phyloP scores from a whole-genome alignment of 2,888 invertebrate species.

The Octonoba sinensis region DNA sequence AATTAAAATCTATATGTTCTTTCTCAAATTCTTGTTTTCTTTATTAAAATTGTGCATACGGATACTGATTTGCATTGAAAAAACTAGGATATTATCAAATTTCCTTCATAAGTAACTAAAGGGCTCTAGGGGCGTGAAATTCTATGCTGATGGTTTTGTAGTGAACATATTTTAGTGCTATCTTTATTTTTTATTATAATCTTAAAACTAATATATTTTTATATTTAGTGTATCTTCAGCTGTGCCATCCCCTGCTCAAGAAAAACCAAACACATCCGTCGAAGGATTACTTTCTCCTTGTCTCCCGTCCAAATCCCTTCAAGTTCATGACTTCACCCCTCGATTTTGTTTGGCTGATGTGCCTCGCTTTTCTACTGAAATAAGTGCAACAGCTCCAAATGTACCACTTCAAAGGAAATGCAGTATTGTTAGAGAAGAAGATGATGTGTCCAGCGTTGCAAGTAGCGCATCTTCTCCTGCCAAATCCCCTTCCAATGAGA shows the following conservation, averaged over 20 bases:
- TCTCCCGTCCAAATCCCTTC: conserved; percentile 54
- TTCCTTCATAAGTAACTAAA: too few relatives aligned
- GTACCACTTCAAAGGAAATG: conserved; percentile 66
- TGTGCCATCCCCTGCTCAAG: conserved; percentile 65
- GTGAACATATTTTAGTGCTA: too few relatives aligned
- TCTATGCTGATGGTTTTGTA: too few relatives aligned
- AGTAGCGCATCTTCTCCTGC: conserved; percentile 61
- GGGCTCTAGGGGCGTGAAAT: too few relatives aligned
- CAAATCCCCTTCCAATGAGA: conserved; percentile 52
- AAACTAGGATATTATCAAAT: too few relatives aligned
- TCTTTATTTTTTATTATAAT: too few relatives aligned
- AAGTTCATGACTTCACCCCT: conserved; percentile 40
- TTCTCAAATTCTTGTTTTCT: too few relatives aligned
- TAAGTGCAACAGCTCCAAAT: conserved; percentile 26
- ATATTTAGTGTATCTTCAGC: conserved; percentile 59
- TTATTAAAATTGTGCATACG: too few relatives aligned
- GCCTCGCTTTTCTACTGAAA: conserved; percentile 28
- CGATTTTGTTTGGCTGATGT: conserved; percentile 24
- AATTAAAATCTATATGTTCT: too few relatives aligned
- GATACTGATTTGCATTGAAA: too few relatives aligned
- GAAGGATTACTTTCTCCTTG: conserved; percentile 62
- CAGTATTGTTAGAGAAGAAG: conserved; percentile 67
- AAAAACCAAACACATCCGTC: conserved; percentile 56
- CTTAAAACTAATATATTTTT: too few relatives aligned
- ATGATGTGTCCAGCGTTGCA: conserved; percentile 57